phyloP scores from a whole-genome alignment of 2,888 invertebrate genomes.

The Nycteola revayana region DNA sequence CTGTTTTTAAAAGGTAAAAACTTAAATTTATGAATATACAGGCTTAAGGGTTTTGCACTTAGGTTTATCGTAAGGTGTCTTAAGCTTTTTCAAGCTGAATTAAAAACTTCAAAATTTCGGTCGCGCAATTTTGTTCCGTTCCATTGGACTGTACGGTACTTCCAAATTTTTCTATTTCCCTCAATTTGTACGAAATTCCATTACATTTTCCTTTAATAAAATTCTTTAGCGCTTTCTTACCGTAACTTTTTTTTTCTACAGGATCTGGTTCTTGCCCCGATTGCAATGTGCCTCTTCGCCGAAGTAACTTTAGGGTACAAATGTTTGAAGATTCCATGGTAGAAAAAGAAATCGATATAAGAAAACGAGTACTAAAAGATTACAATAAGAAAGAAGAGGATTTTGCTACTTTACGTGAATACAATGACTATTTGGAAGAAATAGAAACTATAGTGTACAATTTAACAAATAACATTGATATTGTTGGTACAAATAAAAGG shows the following conservation, averaged over 20 bases:
- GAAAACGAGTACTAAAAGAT: conserved; percentile 93
- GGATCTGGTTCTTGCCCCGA: conserved; percentile 97
- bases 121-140: no score
- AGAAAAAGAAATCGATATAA: conserved; percentile 98
- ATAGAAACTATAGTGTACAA: conserved; percentile 96
- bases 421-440: conserved; percentile 98
- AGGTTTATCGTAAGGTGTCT: no score
- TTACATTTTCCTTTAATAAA: no score
- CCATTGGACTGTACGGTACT: no score
- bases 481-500: conserved; percentile 92
- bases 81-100: no score
- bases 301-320: conserved; percentile 96
- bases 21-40: no score
- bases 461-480: conserved; percentile 93
- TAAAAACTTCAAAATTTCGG: no score
- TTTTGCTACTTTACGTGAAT: conserved; percentile 90
- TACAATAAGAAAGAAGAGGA: conserved; percentile 98
- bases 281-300: conserved; percentile 92
- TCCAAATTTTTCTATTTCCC: no score
- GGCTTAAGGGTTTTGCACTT: no score
- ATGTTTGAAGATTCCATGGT: conserved; percentile 97
- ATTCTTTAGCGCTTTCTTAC: no score
- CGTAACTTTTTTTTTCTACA: conserved; percentile 72
- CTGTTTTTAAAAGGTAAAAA: conserved; percentile 94
- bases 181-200: no score